Evolutionary conservation across 2,888 invertebrate species (phyloP).

Genomic region (Apeira syringaria): DNA sequence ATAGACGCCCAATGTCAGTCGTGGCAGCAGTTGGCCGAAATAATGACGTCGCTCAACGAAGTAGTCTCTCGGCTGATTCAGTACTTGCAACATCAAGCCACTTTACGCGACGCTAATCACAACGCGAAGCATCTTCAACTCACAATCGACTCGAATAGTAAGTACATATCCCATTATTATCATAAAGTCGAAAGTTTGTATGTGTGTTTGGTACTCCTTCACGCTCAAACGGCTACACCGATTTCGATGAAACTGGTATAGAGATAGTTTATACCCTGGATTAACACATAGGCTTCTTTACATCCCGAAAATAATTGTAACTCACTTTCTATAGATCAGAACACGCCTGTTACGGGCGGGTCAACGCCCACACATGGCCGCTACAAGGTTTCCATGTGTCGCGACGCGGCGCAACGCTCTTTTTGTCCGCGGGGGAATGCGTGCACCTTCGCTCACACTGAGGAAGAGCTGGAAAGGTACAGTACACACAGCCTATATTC

Average conservation of each 20-base stretch:
- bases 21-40: conserved; percentile 65
- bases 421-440: conserved; percentile 93
- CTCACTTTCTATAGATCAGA: conserved; percentile 43
- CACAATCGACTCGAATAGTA: conserved; percentile 71
- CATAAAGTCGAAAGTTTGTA: no score
- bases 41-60: conserved; percentile 66
- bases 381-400: conserved; percentile 96
- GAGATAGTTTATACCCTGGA: no score
- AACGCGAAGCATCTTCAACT: conserved; percentile 77
- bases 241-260: no score
- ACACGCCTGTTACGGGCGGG: conserved; percentile 49
- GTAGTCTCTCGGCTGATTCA: conserved; percentile 65
- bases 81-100: conserved; percentile 60
- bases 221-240: no score
- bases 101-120: conserved; percentile 58
- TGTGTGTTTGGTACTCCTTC: no score
- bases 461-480: conserved; percentile 94
- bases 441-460: conserved; percentile 96
- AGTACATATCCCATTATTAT: conserved; percentile 26
- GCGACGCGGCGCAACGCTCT: conserved; percentile 90
- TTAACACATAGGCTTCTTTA: no score
- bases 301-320: no score
- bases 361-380: conserved; percentile 85
- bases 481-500: no score
- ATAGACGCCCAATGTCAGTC: conserved; percentile 65